Evolutionary conservation across 2,797 vertebrate species (phyloP).

Genomic region (Hylomyscus alleni): DNA sequence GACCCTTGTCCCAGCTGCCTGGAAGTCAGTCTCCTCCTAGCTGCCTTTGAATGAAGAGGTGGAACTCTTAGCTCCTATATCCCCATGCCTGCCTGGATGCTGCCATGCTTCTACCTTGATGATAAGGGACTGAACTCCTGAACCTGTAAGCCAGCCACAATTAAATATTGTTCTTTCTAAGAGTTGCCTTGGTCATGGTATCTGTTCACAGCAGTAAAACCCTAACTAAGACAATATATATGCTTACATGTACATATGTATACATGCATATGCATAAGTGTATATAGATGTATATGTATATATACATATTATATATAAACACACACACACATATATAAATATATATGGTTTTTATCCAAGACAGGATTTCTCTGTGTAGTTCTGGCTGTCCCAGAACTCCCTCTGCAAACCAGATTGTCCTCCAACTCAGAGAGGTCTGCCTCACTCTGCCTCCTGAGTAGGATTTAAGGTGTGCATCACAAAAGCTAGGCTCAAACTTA

Average conservation of each 20-base stretch:
- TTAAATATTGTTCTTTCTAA: background rate
- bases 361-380: background rate
- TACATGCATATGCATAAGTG: background rate
- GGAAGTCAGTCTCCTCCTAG: background rate
- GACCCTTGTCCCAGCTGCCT: background rate
- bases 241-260: background rate
- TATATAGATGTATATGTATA: too few species aligned
- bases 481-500: background rate
- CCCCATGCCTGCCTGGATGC: background rate
- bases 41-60: background rate
- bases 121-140: background rate
- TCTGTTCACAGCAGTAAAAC: background rate
- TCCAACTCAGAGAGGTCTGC: background rate
- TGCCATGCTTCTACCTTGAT: background rate
- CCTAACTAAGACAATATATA: background rate
- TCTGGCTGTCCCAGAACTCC: background rate
- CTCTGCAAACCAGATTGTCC: background rate
- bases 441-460: background rate
- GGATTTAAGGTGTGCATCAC: background rate
- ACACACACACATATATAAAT: too few species aligned
- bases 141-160: background rate
- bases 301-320: too few species aligned
- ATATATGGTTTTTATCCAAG: background rate
- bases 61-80: background rate
- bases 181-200: too few species aligned